Conservation (phyloP, 1,140 invertebrate species). For the Panulirus ornatus region DNA sequence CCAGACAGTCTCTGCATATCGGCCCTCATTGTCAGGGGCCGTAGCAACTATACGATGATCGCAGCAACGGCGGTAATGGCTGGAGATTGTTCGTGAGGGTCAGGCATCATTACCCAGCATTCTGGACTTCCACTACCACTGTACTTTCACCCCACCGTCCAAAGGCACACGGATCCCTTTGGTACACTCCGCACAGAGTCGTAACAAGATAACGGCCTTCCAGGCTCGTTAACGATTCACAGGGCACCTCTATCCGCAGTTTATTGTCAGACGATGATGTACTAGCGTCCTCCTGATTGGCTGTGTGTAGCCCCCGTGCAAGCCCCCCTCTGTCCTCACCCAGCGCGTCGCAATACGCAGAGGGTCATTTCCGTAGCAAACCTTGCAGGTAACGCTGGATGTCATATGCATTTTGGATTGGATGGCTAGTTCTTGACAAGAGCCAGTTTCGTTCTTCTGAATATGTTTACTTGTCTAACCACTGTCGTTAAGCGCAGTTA, state of each 20-base stretch:
- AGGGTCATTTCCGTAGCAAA: too few relatives aligned
- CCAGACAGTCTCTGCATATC: background rate
- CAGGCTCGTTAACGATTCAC: conserved; percentile 8
- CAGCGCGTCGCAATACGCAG: background rate
- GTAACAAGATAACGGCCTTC: conserved; percentile 3
- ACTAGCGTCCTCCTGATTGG: background rate
- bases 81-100: background rate
- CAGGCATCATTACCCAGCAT: background rate
- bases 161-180: background rate
- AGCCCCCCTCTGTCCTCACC: background rate
- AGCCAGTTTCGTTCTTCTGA: too few relatives aligned
- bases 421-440: too few relatives aligned
- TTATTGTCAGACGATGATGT: background rate
- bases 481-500: too few relatives aligned
- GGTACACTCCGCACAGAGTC: background rate
- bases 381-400: too few relatives aligned
- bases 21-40: background rate
- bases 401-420: too few relatives aligned
- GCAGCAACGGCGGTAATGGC: background rate
- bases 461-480: too few relatives aligned
- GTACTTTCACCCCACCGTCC: background rate
- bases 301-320: background rate
- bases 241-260: conserved; percentile 1
- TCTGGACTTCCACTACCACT: background rate
- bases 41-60: background rate